Evolutionary conservation across 1,140 invertebrate genomes (phyloP), one percentile per base, ranked within the genome.

Genomic region (Aporrectodea caliginosa): DNA sequence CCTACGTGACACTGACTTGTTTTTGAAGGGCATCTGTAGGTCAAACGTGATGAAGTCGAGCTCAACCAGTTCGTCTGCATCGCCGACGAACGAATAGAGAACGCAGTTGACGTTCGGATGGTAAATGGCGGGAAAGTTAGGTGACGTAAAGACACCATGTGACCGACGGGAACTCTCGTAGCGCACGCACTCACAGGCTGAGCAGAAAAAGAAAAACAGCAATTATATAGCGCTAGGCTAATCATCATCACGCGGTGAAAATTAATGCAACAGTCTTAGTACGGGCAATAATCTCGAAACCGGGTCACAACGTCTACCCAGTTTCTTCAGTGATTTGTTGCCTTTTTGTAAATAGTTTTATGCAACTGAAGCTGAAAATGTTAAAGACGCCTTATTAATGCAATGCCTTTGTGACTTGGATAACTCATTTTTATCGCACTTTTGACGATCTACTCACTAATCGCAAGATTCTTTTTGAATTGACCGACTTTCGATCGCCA

Each of bases 21-120:
- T 82, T 31, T 82, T 82, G 30, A 34, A 81, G 22, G 83, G 80
- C 75, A 83, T 84, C 78, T 88, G 91, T 35, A 94, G 89, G 86
- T 94, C 92, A 86, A 95, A 94, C 83, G 94, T 92, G 71, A 92
- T 90, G 87, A 95, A 94, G n/a, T 91, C 92, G 31, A 95, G 89
- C 87, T 95, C 92, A 74, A 95, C 91, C 81, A 95, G 93, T 88
- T 95, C 92, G 84, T 93, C 91, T 0, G 91, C 89, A 74, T 91
- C 91, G 0, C 92, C 93, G 77, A 92, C 88, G 88, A 95, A 95
- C 12, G 93, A 94, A 89, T 94, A 95, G n/a, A 95, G 90, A 34
- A 95, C 91, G 86, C 94, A 95, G 88, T 93, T 91, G 83, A 93
- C 91, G 83, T 92, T 92, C 6, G 91, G 83, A 1, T 92, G 92